Conservation (phyloP, 2,888 invertebrate genomes). For the Melinopterus prodromus region DNA sequence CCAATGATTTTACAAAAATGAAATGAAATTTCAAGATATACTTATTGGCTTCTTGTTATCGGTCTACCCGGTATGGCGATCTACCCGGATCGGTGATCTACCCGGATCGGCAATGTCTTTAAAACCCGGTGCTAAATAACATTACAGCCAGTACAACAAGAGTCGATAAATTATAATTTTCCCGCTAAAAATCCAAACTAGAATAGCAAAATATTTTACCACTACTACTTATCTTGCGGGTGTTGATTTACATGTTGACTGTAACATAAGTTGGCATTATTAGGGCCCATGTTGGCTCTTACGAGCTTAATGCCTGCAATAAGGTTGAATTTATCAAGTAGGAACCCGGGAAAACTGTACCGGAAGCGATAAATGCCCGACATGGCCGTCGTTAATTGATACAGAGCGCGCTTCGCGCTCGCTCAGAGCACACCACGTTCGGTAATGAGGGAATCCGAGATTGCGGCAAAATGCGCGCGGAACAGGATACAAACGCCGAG, state of each 20-base stretch:
- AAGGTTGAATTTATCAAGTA: constrained; percentile 4
- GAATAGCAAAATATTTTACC: too few species aligned
- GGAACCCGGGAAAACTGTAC: neutral
- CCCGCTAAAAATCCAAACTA: too few species aligned
- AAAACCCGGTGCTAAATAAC: too few species aligned
- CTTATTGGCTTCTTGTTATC: too few species aligned
- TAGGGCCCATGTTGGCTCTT: neutral
- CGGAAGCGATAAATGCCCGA: neutral
- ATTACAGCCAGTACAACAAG: too few species aligned
- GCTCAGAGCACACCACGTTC: neutral
- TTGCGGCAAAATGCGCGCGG: neutral
- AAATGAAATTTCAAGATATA: too few species aligned
- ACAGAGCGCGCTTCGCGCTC: neutral
- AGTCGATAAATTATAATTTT: too few species aligned
- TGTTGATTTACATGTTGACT: neutral
- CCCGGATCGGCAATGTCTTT: too few species aligned
- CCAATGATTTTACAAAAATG: too few species aligned
- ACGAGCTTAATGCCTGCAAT: neutral
- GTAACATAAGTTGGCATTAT: neutral
- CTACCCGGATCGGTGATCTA: too few species aligned
- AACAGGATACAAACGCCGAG: neutral
- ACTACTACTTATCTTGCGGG: neutral
- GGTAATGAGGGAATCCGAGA: neutral
- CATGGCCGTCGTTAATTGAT: neutral
- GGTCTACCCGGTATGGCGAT: too few species aligned